A percentile compares a stretch with the other conserved stretches of the same genome.
phyloP scores from a whole-genome alignment of 2,888 invertebrate species.

The Oscheius myriophilus region DNA sequence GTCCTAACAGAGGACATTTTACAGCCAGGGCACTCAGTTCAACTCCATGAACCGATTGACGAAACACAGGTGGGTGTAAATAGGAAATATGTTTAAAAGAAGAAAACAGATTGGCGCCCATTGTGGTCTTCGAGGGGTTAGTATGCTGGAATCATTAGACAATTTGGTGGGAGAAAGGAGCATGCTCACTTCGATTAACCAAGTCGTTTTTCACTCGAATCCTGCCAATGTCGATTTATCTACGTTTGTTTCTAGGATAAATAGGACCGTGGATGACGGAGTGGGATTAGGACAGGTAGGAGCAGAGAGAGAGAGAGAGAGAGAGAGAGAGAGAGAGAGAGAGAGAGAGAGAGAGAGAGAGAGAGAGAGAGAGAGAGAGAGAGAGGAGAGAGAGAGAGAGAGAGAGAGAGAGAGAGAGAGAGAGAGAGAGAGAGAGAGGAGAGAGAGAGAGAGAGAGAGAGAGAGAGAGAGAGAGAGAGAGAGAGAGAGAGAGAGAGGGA shows the following conservation, averaged over 20 bases:
- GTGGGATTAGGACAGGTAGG: slow-evolving; percentile 7
- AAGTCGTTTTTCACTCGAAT: slow-evolving; percentile 32
- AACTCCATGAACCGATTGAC: slow-evolving; percentile 39
- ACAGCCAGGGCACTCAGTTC: slow-evolving; percentile 34
- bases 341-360: too few species aligned
- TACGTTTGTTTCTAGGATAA: slow-evolving; percentile 11
- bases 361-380: too few species aligned
- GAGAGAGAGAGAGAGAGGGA: too few species aligned
- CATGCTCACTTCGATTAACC: slow-evolving; percentile 42
- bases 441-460: not conserved
- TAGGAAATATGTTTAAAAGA: not conserved
- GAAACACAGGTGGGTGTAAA: slow-evolving; percentile 32
- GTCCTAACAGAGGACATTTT: slow-evolving; percentile 41
- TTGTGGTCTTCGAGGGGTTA: slow-evolving; percentile 47
- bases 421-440: too few species aligned
- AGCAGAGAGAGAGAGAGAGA: not conserved
- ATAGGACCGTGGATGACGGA: slow-evolving; percentile 14
- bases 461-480: too few species aligned
- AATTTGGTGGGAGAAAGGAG: slow-evolving; percentile 39
- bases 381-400: too few species aligned
- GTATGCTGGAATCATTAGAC: slow-evolving; percentile 46
- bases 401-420: too few species aligned
- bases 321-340: too few species aligned
- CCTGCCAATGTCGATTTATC: slow-evolving; percentile 17
- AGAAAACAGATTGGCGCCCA: slow-evolving; percentile 35